Base-by-base conservation (phyloP, 35 echinoderm and acorn worm genomes). In the Lytechinus variegatus region DNA sequence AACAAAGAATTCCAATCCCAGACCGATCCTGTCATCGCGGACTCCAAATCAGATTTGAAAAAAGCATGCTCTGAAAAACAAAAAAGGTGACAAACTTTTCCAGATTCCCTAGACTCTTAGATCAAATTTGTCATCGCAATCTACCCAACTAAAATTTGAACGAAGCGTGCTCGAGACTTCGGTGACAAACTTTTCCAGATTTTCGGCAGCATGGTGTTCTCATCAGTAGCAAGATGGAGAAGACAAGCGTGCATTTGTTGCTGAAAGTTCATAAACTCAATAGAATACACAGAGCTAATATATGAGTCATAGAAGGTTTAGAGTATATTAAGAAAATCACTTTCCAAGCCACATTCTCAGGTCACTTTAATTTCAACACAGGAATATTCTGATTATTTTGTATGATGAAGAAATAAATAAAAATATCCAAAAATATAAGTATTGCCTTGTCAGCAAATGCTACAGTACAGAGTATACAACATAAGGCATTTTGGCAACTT, bases 1-100 rank as follows among this genome's bases (percentile, higher is more conserved):
- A 79, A 79, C 66, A 79, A 79, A 79, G 66, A 79, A 79, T 79
- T 79, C 66, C 66, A 24, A 79, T 79, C 66, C 56, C 56, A 58
- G 5, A 58, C 13, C 56, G 13, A 58, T 11, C 13, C 13, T 58
- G 56, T 58, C 56, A 58, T 9, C 56, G 9, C 56, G 1, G 56
- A 11, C 56, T 58, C 56, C 56, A 9, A 58, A 58, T 13, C 9
- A 58, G 13, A 58, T 58, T 58, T 58, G 56, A 58, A 58, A 58
- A 13, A 58, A 58, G 56, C 56, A 58, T 58, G 56, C 56, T 58
- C 9, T 9, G 56, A 58, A 58, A 58, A 11, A 11, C 9, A 58
- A 58, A 58, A 11, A 11, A 2, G 56, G 56, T 58, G 56, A 58
- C 56, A 58, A 58, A 58, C 56, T 58, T 58, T 79, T 79, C 66